Evolutionary conservation across 2,888 invertebrate genomes (phyloP).

Genomic region (Eremobia ochroleuca): DNA sequence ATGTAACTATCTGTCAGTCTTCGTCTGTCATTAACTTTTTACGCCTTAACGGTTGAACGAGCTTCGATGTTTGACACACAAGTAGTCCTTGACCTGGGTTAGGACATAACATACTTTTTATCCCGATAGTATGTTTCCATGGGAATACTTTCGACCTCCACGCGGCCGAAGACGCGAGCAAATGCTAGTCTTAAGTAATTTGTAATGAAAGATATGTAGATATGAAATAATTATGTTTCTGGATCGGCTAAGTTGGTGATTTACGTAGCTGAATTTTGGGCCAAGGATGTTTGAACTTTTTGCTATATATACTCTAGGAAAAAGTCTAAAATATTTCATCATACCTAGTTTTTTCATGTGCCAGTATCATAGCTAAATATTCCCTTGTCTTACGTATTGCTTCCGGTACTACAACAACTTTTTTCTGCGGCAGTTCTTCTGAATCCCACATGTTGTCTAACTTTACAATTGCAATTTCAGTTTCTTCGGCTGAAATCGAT

Average conservation of each 20-base stretch:
- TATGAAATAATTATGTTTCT: background rate
- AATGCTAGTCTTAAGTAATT: background rate
- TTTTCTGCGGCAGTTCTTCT: constrained; percentile 27
- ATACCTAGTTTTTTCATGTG: constrained; percentile 82
- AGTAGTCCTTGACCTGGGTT: background rate
- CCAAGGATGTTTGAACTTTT: too few relatives aligned
- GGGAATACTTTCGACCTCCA: background rate
- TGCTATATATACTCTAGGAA: too few relatives aligned
- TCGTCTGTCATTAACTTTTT: background rate
- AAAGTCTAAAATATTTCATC: background rate
- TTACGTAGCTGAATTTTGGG: too few relatives aligned
- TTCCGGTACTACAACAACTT: constrained; percentile 70
- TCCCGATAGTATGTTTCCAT: too few relatives aligned
- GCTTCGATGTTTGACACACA: background rate
- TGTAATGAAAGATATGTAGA: too few relatives aligned
- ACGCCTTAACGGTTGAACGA: background rate
- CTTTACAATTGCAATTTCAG: constrained; percentile 19
- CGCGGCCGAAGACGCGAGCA: too few relatives aligned
- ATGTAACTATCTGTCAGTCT: background rate
- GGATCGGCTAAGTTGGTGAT: background rate
- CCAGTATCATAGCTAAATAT: constrained; percentile 76
- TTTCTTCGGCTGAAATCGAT: constrained; percentile 15
- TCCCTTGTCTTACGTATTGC: constrained; percentile 70
- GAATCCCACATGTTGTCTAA: constrained; percentile 73
- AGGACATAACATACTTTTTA: background rate